Evolutionary conservation across 2,113 vertebrate genomes (phyloP).

Genomic region (Myrmophylax atrothorax): DNA sequence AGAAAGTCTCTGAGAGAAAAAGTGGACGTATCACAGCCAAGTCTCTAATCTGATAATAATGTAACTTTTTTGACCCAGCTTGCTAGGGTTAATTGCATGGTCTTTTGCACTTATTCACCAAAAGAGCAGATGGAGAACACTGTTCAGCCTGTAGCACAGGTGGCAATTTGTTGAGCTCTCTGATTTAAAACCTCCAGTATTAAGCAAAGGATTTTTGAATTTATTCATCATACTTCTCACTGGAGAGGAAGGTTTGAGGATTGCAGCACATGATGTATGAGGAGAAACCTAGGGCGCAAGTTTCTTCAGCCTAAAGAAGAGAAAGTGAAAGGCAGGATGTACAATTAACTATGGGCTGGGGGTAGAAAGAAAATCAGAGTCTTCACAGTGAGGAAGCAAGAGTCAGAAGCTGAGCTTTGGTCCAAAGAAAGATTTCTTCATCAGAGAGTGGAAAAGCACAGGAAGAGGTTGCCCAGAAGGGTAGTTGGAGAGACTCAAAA

Average conservation of each 20-base stretch:
- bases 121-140: accelerated
- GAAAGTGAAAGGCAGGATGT: background rate
- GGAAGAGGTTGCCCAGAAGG: background rate
- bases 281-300: background rate
- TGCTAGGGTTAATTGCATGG: background rate
- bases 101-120: background rate
- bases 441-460: background rate
- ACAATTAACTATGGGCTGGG: accelerated
- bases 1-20: background rate
- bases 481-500: background rate
- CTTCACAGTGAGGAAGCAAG: background rate
- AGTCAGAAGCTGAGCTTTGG: background rate
- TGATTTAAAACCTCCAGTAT: background rate
- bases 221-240: background rate
- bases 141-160: background rate
- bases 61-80: background rate
- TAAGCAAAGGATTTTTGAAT: background rate
- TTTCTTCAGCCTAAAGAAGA: background rate
- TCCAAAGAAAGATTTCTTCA: background rate
- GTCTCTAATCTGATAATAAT: background rate
- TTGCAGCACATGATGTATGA: background rate
- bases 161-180: background rate
- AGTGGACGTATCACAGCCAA: background rate
- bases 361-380: background rate
- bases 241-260: background rate